A percentile compares a stretch with the other conserved stretches of the same genome.
These are phyloP conservation scores for Hemibagrus guttatus DNA, from an alignment of 2,797 vertebrate genomes.

Conservation along the genomic window DNA sequence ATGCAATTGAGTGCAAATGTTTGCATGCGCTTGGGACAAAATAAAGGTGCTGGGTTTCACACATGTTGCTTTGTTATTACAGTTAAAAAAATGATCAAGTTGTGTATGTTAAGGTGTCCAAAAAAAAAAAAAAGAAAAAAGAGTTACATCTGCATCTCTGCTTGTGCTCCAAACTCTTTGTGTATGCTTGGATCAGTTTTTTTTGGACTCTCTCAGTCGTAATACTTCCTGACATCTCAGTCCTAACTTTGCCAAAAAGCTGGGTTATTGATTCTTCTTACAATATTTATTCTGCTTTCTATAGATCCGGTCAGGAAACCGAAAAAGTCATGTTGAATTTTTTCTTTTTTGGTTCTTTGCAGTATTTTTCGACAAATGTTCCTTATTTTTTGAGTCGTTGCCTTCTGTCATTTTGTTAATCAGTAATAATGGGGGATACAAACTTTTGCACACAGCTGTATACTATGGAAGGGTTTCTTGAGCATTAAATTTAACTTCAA, in stretches of 20 bases:
- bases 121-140: conserved; percentile 2
- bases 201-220: not conserved
- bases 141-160: not conserved
- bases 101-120: not conserved
- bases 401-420: not conserved
- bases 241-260: conserved; percentile 15
- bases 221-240: conserved; percentile 11
- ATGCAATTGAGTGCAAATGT: not conserved
- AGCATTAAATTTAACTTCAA: not conserved
- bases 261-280: conserved; percentile 15
- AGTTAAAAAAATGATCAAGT: not conserved
- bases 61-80: not conserved
- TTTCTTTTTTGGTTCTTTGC: not conserved
- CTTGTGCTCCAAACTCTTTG: not conserved
- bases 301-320: not conserved
- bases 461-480: not conserved
- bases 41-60: not conserved
- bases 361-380: not conserved
- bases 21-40: not conserved
- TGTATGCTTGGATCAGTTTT: conserved; percentile 7
- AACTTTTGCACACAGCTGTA: not conserved
- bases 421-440: not conserved
- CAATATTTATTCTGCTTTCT: conserved; percentile 15
- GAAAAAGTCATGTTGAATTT: not conserved
- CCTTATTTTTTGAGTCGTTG: not conserved